These are phyloP conservation scores for Temnothorax longispinosus DNA, from an alignment of 1,140 invertebrate species.

Conservation along the genomic window DNA sequence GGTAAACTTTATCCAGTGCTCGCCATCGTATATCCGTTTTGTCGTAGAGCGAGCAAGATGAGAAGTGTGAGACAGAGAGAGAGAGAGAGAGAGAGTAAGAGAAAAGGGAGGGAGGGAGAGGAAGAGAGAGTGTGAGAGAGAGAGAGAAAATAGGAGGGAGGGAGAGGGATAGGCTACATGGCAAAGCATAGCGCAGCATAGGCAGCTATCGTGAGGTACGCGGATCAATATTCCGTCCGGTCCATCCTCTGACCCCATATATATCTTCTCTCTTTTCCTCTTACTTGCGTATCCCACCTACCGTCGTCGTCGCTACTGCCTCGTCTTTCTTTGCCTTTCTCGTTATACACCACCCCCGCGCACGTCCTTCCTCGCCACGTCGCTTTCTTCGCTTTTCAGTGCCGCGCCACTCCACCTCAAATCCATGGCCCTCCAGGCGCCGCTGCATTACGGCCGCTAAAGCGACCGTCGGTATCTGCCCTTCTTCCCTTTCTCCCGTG, in stretches of 20 bases:
- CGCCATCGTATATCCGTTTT: slow-evolving; percentile 57
- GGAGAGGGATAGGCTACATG: slow-evolving; percentile 68
- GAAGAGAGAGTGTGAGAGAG: not conserved
- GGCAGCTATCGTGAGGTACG: slow-evolving; percentile 82
- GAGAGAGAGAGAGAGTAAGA: slow-evolving; percentile 2
- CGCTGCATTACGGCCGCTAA: slow-evolving; percentile 34
- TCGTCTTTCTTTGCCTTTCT: slow-evolving; percentile 55
- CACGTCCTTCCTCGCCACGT: not conserved
- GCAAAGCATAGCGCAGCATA: slow-evolving; percentile 77
- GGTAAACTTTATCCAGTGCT: slow-evolving; percentile 63
- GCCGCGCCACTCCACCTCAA: slow-evolving; percentile 22
- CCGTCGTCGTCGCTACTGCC: slow-evolving; percentile 19
- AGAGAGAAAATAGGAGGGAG: not conserved
- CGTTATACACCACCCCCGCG: slow-evolving; percentile 23
- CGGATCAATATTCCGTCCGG: slow-evolving; percentile 85
- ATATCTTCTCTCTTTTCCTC: slow-evolving; percentile 79
- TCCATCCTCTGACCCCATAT: slow-evolving; percentile 85
- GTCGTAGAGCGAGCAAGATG: slow-evolving; percentile 26
- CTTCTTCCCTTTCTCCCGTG: not conserved
- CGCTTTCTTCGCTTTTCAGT: slow-evolving; percentile 48
- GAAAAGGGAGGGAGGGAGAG: slow-evolving; percentile 21
- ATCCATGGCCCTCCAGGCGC: slow-evolving; percentile 44
- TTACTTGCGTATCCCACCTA: slow-evolving; percentile 74
- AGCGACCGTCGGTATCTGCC: slow-evolving; percentile 21
- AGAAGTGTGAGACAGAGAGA: slow-evolving; percentile 1